Evolutionary conservation across 2,888 invertebrate species (phyloP), one percentile per base, ranked within the genome.

Genomic region (Cybosia mesomella): DNA sequence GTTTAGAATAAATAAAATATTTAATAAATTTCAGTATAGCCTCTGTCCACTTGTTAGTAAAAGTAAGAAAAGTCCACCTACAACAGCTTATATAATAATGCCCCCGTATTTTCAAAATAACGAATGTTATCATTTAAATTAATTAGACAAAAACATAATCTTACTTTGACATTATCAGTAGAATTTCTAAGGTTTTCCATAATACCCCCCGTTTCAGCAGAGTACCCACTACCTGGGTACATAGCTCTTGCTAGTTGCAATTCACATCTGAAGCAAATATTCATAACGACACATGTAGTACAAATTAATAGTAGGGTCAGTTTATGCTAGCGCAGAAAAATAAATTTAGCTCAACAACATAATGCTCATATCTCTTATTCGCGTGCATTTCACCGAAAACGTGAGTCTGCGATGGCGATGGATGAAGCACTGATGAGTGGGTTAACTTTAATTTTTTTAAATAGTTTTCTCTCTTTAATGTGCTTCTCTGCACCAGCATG

Each of bases 211-310:
- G 98, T 97, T 89, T 97, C 97, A 2, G 97, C 96, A 67, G 97
- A 97, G 90, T 98, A 99, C 0, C 98, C 98, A 82, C 96, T 95
- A 28, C 97, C 96, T 0, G 98, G 98, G 89, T 98, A 99, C 87
- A 98, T 96, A 3, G 96, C 96, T 74, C 97, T 93, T 24, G 96
- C 88, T 87, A 98, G 90, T 77, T 96, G 96, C 67, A 96, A 89
- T 79, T 97, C 96, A 72, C 97, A 96, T 71, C 97, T 95, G 69
- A 13, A 82, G 84, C 39, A 76, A 72, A 32, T 57, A 43, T 32
- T 62, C 7, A 4, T 13, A 43, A 24, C 32, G 1, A 36, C 13
- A 34, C 22, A 57, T 22, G 9, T 57, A 49, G 49, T 49, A 49
- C n/a, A 49, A 49, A 49, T n/a, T n/a, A n/a, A 49, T n/a, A 1